Evolutionary conservation across 2,113 vertebrate genomes (phyloP).

Genomic region (Siniperca chuatsi): DNA sequence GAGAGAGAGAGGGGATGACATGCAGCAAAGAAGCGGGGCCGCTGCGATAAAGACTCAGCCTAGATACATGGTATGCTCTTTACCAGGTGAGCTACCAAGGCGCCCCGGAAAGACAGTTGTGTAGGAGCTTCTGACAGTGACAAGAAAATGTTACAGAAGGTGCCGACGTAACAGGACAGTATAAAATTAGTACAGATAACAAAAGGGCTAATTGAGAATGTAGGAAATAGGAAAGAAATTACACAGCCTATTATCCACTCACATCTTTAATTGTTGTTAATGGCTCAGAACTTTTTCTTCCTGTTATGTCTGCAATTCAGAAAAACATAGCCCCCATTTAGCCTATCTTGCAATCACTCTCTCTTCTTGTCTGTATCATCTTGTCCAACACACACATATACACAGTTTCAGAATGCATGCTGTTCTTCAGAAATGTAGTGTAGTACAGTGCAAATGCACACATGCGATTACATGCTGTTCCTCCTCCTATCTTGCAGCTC

Average conservation of each 20-base stretch:
- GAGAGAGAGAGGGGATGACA: too few relatives aligned
- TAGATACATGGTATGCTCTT: too few relatives aligned
- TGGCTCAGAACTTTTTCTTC: background rate
- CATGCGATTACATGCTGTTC: conserved; percentile 4
- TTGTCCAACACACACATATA: background rate
- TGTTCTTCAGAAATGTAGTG: background rate
- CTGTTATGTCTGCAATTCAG: background rate
- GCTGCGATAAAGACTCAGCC: too few relatives aligned
- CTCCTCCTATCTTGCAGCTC: conserved; percentile 71
- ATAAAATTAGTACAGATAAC: background rate
- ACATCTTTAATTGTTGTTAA: background rate
- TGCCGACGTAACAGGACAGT: background rate
- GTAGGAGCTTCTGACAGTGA: background rate
- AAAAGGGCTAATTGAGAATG: background rate
- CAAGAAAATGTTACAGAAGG: background rate
- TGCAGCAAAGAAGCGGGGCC: too few relatives aligned
- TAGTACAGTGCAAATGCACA: background rate
- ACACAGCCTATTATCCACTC: background rate
- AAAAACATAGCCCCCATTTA: background rate
- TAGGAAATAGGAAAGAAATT: background rate
- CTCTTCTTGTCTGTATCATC: background rate
- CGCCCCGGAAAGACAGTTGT: too few relatives aligned
- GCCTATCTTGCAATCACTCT: background rate
- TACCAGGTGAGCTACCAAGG: too few relatives aligned
- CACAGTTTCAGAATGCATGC: background rate